Base-by-base conservation (phyloP, 2,113 vertebrate genomes). In the Andinoacara biseriatus region DNA sequence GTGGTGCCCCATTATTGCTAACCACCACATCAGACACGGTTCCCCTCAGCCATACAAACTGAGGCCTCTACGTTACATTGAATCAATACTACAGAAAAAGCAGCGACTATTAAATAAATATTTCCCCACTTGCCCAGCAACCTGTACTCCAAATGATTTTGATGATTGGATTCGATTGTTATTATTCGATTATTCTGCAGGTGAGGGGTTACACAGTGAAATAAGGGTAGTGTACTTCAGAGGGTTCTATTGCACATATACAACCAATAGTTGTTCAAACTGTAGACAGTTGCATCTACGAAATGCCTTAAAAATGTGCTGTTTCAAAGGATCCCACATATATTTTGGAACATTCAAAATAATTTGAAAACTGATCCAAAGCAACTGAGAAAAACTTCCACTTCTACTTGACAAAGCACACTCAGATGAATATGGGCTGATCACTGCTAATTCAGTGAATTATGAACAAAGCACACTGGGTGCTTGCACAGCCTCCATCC, bases 401-500 rank as follows among this genome's bases (percentile, higher is more conserved):
- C 43, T 69, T 49, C 22, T 52, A 31, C 65, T 29, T 15, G 0
- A 29, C 63, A 69, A 72, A 54, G 26, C 46, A 0, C 43, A 54
- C 10, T 31, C 31, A 52, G 46, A 72, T 17, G 49, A 49, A 22
- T 69, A 31, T 15, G 46, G 81, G 46, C 26, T 75, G 49, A 58
- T 62, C 83, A 5, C 26, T 54, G 43, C 18, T 72, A 46, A 49
- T 74, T 65, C 56, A 78, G n/a, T 62, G 56, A 72, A 61, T 49
- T 24, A n/a, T 69, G 43, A 29, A 43, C 72, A 61, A 74, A 38
- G 57, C 26, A n/a, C 29, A 26, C 46, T 18, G 24, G 11, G 46
- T 62, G 81, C 35, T 22, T 72, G 26, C 24, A 33, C 49, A 63
- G 78, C 72, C 54, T 38, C 58, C 78, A 49, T 20, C 58, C 58